phyloP scores from a whole-genome alignment of 2,888 invertebrate genomes.

The Ernsta delagoae region DNA sequence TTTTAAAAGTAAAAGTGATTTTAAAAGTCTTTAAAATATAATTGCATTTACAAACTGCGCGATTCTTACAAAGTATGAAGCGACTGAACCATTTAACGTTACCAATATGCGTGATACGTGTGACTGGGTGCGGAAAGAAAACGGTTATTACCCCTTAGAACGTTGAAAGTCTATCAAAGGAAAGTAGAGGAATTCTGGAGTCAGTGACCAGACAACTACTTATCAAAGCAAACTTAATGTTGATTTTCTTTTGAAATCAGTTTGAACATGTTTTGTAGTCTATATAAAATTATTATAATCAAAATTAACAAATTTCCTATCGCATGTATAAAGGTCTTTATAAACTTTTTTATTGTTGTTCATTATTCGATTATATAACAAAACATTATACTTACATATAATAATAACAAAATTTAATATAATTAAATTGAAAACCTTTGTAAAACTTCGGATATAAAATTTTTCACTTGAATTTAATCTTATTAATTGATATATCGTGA shows the following conservation, averaged over 20 bases:
- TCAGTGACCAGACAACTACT: constrained; percentile 11
- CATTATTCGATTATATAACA: too few species aligned
- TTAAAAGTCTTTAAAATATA: background rate
- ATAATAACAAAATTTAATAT: too few species aligned
- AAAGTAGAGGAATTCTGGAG: constrained; percentile 12
- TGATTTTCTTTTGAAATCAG: background rate
- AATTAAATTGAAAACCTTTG: too few species aligned
- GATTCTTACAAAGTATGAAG: constrained; percentile 9
- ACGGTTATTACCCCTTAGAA: constrained; percentile 24
- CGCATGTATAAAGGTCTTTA: too few species aligned
- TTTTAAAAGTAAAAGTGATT: constrained; percentile 18
- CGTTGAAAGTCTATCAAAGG: constrained; percentile 11
- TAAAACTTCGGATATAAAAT: too few species aligned
- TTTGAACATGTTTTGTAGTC: too few species aligned
- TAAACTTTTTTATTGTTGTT: too few species aligned
- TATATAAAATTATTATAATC: too few species aligned
- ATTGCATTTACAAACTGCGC: background rate
- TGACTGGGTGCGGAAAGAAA: constrained; percentile 15
- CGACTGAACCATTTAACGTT: constrained; percentile 6
- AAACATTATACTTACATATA: too few species aligned
- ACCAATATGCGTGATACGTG: constrained; percentile 24
- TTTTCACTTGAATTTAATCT: too few species aligned
- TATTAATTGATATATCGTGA: too few species aligned
- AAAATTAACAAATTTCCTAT: too few species aligned
- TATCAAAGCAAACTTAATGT: background rate